Conservation (phyloP, 2,888 invertebrate genomes). For the Smittia sp. region DNA sequence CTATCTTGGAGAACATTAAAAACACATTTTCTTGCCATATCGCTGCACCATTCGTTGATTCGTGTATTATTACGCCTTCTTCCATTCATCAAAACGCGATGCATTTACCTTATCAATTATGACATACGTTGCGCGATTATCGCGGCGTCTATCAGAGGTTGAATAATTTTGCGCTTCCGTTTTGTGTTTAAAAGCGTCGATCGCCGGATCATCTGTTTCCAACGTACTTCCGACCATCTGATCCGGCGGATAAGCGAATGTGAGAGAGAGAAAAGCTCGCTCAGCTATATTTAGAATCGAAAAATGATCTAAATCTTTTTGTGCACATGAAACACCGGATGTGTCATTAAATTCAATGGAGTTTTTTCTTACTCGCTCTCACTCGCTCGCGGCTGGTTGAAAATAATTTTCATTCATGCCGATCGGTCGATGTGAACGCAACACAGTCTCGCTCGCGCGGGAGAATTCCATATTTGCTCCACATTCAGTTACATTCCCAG, state of each 20-base stretch:
- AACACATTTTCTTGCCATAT: neutral
- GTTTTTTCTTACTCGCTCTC: neutral
- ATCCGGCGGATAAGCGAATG: neutral
- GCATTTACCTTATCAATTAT: slow-evolving; percentile 18
- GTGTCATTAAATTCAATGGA: slow-evolving; percentile 27
- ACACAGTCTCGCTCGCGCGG: neutral
- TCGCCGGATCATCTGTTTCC: slow-evolving; percentile 16
- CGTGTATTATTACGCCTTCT: neutral
- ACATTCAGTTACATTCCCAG: slow-evolving; percentile 23
- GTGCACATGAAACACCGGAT: slow-evolving; percentile 28
- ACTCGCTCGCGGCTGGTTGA: neutral
- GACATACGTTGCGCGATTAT: neutral
- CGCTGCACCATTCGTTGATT: neutral
- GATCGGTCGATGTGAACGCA: neutral
- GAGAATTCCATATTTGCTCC: slow-evolving; percentile 12
- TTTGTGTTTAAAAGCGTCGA: neutral
- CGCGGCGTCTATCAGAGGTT: neutral
- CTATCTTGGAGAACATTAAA: slow-evolving; percentile 14
- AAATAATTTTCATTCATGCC: slow-evolving; percentile 19
- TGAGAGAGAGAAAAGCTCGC: neutral
- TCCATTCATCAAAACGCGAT: neutral
- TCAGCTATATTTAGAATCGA: slow-evolving; percentile 6
- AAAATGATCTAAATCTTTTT: slow-evolving; percentile 9
- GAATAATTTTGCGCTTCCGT: slow-evolving; percentile 25
- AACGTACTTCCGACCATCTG: neutral